These are phyloP conservation scores for Deilephila elpenor DNA, from an alignment of 2,888 invertebrate genomes.

Conservation along the genomic window DNA sequence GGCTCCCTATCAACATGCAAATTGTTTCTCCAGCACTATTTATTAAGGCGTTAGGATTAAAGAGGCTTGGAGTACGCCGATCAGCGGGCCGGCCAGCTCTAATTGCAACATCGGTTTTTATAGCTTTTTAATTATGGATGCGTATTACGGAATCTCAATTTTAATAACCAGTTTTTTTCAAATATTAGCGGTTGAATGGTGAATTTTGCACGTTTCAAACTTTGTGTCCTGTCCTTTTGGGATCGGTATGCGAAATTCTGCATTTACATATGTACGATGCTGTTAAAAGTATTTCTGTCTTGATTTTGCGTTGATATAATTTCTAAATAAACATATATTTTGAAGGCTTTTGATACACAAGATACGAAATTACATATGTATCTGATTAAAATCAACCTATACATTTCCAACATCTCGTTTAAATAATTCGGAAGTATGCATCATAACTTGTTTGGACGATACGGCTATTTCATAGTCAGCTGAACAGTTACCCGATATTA, in stretches of 20 bases:
- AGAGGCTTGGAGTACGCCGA: slow-evolving; percentile 36
- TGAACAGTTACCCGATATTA: not conserved
- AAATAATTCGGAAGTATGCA: too few relatives aligned
- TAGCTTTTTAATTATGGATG: slow-evolving; percentile 33
- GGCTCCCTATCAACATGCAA: slow-evolving; percentile 72
- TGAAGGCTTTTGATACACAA: too few relatives aligned
- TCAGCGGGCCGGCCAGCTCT: slow-evolving; percentile 33
- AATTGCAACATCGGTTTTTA: slow-evolving; percentile 35
- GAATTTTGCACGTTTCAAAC: slow-evolving; percentile 6
- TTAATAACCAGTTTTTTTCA: slow-evolving; percentile 35
- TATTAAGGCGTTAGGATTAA: slow-evolving; percentile 64
- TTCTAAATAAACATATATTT: too few relatives aligned
- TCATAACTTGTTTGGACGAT: not conserved
- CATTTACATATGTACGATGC: not conserved
- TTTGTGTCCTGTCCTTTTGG: not conserved
- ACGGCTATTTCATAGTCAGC: not conserved
- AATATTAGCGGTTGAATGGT: slow-evolving; percentile 10
- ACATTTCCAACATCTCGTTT: too few relatives aligned
- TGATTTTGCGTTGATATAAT: too few relatives aligned
- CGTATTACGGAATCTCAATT: slow-evolving; percentile 32
- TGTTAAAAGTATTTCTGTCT: not conserved
- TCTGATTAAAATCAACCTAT: too few relatives aligned
- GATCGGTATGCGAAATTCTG: not conserved
- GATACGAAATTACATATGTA: too few relatives aligned
- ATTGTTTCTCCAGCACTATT: slow-evolving; percentile 55